phyloP scores from a whole-genome alignment of 2,113 vertebrate genomes.

The Columba janthina region DNA sequence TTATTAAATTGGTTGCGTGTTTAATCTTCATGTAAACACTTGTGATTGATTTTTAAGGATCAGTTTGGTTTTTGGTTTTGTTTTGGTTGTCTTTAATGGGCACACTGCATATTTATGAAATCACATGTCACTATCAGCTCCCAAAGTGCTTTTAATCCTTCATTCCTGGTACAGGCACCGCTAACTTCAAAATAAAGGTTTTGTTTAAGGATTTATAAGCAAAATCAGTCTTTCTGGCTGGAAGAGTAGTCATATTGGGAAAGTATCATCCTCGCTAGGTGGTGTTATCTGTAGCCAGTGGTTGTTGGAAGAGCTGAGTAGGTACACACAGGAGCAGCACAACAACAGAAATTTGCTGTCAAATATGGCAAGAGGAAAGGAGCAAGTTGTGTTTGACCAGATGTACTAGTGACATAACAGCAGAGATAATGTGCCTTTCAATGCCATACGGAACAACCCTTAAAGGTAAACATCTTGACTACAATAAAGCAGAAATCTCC shows the following conservation, averaged over 20 bases:
- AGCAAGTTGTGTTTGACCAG: neutral
- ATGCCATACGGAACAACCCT: neutral
- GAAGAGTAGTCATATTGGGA: neutral
- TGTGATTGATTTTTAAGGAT: neutral
- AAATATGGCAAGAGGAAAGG: neutral
- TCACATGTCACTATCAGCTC: neutral
- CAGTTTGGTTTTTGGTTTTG: neutral
- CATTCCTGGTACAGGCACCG: neutral
- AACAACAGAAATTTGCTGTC: neutral
- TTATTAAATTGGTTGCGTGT: neutral
- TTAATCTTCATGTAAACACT: neutral
- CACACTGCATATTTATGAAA: neutral
- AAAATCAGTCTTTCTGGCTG: neutral
- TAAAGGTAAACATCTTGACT: neutral
- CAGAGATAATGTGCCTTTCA: neutral
- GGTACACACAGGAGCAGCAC: neutral
- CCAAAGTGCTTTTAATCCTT: neutral
- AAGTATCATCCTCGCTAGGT: accelerated
- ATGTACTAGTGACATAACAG: neutral
- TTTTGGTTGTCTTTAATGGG: neutral
- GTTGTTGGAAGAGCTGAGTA: neutral
- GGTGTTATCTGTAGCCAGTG: neutral
- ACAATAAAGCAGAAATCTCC: neutral
- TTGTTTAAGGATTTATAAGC: neutral
- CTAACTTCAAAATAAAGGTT: neutral